Evolutionary conservation across 2,797 vertebrate species (phyloP), one percentile per base, ranked within the genome.

Genomic region (Pipistrellus pygmaeus): DNA sequence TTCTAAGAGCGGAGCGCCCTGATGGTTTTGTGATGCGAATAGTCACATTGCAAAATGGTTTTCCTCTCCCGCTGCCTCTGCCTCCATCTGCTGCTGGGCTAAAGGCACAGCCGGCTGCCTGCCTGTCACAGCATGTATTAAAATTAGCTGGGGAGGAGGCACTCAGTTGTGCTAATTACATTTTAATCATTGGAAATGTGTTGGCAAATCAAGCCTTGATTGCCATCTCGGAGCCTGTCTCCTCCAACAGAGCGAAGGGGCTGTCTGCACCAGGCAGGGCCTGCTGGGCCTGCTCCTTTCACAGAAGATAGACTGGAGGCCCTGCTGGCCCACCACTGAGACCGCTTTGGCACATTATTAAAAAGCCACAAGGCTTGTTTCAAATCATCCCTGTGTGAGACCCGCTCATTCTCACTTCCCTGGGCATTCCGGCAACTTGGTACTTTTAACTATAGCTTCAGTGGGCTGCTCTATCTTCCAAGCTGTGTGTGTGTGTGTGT

Each of bases 161-260:
- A 99, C 99, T 99, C 99, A 99, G 99, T 99, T 99, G 99, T 99
- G 99, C 99, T 99, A 99, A 99, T 99, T 99, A 99, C 99, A 99
- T 99, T 99, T 99, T 99, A 99, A 99, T 99, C 99, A 99, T 99
- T 99, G 99, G 99, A 99, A 99, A 99, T 99, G 99, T 99, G 99
- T 99, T 99, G 99, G 99, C 99, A 99, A 99, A 99, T 99, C 99
- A 99, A 99, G 99, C 98, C 99, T 99, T 99, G 99, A 99, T 99
- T 99, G 99, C 99, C 99, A 99, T 99, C 99, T 99, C 99, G 90
- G 99, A 99, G 99, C 98, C 98, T 98, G 98, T 98, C 98, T 99
- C 98, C 98, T 99, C 99, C 98, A 98, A 99, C 99, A 98, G 99
- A 99, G 98, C 98, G 98, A 97, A 98, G 98, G 98, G 98, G 98